Base-by-base conservation (phyloP, 2,797 vertebrate genomes). In the Lagorchestes hirsutus region DNA sequence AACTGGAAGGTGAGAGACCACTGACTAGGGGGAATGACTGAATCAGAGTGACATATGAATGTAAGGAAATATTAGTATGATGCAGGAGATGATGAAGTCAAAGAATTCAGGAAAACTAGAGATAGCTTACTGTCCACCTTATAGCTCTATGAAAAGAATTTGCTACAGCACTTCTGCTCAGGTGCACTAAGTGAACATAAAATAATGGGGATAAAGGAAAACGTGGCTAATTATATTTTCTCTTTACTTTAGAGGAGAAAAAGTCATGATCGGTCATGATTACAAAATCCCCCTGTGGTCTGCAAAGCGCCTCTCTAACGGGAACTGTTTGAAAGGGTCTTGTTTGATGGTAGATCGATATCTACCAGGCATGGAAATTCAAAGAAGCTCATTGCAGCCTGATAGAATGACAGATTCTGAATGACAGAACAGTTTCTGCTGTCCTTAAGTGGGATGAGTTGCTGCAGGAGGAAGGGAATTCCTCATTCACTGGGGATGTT, bases 241-340 rank as follows among this genome's bases (percentile, higher is more conserved):
- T 95, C 92, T 58, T 93, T 92, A 52, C 82, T 97, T 96, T 56
- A 67, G 52, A 96, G 94, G 82, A 96, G 90, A 56, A 96, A 94
- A 90, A 62, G 46, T 91, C 93, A 95, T 93, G 9, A 59, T 95
- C 46, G 54, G 95, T 94, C 96, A 93, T 54, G 94, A 97, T 27
- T 95, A 92, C 59, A 93, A 93, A 95, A 29, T 92, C 94, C 95
- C 58, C 91, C 2, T n/a, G 91, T 67, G 74, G 90, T 92, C 57
- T 93, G 59, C 40, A 90, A 11, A 95, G 54, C 13, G 27, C 46
- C 93, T 58, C 90, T 27, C 29, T 24, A 62, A 24, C 4, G 29
- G 54, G 18, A 55, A 31, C 56, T 94, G 14, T 62, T 62, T 93
- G 74, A 90, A 74, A 97, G 92, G 58, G 1, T 92, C 29, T 2